Percentiles rank a stretch among this genome's conserved stretches.
Evolutionary conservation across 2,113 vertebrate species (phyloP).

Genomic region (Manacus vitellinus): DNA sequence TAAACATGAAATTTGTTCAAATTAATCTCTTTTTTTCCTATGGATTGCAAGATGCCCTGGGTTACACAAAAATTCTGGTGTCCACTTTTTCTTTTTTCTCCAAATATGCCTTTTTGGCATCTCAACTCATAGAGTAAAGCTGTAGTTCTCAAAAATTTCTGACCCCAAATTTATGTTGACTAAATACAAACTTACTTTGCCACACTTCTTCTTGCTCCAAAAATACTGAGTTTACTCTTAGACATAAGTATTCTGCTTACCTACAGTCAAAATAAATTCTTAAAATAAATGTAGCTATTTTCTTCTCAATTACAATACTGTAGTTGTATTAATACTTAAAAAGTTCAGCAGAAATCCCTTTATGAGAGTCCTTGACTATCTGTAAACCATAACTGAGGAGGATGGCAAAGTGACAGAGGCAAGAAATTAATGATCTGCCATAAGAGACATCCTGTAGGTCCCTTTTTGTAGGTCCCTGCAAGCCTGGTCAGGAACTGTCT

Average conservation of each 20-base stretch:
- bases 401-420: not conserved
- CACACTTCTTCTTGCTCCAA: not conserved
- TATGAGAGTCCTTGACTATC: not conserved
- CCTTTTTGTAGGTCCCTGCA: not conserved
- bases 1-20: not conserved
- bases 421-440: not conserved
- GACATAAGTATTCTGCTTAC: not conserved
- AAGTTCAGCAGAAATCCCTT: not conserved
- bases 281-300: not conserved
- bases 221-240: not conserved
- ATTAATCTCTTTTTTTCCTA: not conserved
- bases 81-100: not conserved
- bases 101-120: not conserved
- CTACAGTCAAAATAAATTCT: not conserved
- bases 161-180: not conserved
- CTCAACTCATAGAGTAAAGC: not conserved
- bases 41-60: not conserved
- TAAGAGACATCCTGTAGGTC: not conserved
- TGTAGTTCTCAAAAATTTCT: not conserved
- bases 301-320: not conserved
- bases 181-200: not conserved
- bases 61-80: not conserved
- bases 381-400: not conserved
- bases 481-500: not conserved
- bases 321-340: not conserved